These are phyloP conservation scores for Acanthosepion esculentum DNA, from an alignment of 2,888 invertebrate species.

Conservation along the genomic window DNA sequence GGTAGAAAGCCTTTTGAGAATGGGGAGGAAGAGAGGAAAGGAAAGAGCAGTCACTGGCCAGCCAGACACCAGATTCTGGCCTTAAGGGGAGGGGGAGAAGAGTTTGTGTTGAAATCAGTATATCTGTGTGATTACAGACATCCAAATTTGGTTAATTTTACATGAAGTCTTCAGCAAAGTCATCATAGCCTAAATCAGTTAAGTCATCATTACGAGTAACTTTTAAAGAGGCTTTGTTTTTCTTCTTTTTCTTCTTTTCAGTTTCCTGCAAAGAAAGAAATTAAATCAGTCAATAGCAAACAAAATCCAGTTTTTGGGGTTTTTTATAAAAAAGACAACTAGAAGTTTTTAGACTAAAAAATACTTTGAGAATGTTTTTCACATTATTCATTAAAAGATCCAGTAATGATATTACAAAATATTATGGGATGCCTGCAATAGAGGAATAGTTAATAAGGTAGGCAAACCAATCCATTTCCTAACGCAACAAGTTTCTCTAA, in stretches of 20 bases:
- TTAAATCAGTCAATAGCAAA: neutral
- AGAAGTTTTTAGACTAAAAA: neutral
- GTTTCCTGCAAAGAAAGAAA: constrained; percentile 24
- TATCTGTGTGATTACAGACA: neutral
- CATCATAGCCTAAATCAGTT: constrained; percentile 45
- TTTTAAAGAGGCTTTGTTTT: constrained; percentile 46
- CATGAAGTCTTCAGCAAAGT: constrained; percentile 44
- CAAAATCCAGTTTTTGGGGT: too few relatives aligned
- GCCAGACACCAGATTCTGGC: neutral
- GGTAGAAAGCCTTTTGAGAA: neutral
- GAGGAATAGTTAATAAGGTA: too few relatives aligned
- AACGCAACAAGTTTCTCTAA: too few relatives aligned
- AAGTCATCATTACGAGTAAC: constrained; percentile 13
- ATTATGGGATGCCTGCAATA: too few relatives aligned
- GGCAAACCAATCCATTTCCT: too few relatives aligned
- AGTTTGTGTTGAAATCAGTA: neutral
- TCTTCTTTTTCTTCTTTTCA: constrained; percentile 44
- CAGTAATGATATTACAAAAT: too few relatives aligned
- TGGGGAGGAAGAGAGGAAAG: neutral
- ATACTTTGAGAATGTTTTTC: neutral
- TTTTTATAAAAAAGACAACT: neutral
- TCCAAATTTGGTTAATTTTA: neutral
- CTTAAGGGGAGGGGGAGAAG: neutral
- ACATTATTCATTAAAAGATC: too few relatives aligned
- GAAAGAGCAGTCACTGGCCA: neutral